Conservation (phyloP, 2,888 invertebrate species). For the Orchesellides sinensis region DNA sequence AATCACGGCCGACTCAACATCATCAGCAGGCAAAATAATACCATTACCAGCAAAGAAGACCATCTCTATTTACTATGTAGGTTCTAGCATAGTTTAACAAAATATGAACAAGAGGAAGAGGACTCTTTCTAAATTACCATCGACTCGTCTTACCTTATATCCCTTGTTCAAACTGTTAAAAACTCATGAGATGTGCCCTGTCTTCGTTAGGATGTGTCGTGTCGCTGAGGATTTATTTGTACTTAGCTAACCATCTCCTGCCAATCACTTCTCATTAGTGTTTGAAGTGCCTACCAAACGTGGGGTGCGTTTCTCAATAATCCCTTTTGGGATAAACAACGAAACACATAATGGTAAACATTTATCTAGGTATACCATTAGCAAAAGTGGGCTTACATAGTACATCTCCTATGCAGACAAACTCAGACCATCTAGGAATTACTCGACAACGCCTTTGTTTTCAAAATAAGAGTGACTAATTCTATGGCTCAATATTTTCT, state of each 20-base stretch:
- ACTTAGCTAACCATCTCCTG: slow-evolving; percentile 1
- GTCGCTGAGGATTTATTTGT: slow-evolving; percentile 13
- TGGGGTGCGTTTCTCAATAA: neutral
- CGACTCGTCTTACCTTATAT: neutral
- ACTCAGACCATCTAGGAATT: neutral
- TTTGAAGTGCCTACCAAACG: neutral
- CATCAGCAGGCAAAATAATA: neutral
- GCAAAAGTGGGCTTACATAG: neutral
- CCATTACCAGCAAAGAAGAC: neutral
- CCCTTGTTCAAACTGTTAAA: neutral
- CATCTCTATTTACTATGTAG: neutral
- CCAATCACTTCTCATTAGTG: slow-evolving; percentile 13
- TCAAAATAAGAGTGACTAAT: no score
- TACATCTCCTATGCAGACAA: neutral
- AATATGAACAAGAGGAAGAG: neutral
- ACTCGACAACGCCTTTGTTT: no score
- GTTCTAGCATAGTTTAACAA: neutral
- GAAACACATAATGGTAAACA: neutral
- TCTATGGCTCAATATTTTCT: no score
- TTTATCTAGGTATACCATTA: no score
- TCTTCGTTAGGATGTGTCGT: neutral
- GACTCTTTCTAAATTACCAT: neutral
- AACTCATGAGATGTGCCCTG: slow-evolving; percentile 18
- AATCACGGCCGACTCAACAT: neutral
- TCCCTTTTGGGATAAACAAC: neutral